phyloP scores from a whole-genome alignment of 2,797 vertebrate species.

The Macroramphosus scolopax region DNA sequence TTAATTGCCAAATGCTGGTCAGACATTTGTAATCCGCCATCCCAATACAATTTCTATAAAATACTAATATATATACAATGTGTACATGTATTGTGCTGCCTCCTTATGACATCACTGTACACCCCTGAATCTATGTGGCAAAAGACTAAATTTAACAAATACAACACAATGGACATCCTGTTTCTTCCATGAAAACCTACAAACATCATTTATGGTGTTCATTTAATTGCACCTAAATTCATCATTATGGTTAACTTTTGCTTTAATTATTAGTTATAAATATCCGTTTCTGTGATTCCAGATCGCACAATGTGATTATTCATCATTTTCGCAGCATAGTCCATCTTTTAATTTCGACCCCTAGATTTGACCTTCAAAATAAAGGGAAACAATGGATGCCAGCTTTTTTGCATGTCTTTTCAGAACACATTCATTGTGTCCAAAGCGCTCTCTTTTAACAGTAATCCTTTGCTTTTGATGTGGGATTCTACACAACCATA shows the following conservation, averaged over 20 bases:
- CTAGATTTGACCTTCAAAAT: no score
- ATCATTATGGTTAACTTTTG: background rate
- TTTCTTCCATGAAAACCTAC: no score
- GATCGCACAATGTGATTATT: conserved; percentile 3
- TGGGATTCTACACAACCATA: conserved; percentile 55
- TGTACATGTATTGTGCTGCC: no score
- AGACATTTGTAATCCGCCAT: no score
- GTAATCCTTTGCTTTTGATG: conserved; percentile 36
- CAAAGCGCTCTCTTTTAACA: conserved; percentile 43
- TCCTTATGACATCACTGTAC: background rate
- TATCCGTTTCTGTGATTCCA: conserved; percentile 1
- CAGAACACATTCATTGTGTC: conserved; percentile 15
- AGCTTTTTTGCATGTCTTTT: conserved; percentile 20
- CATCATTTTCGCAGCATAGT: conserved; percentile 4
- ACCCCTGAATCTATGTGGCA: background rate
- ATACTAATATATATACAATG: no score
- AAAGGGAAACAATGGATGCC: background rate
- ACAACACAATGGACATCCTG: no score
- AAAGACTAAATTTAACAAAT: no score
- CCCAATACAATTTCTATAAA: no score
- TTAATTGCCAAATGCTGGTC: background rate
- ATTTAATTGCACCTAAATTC: conserved; percentile 4
- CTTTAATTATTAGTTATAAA: background rate
- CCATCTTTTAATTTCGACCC: background rate
- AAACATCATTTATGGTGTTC: background rate